Percentiles rank a stretch among this genome's conserved stretches.
Conservation (phyloP, 2,888 invertebrate genomes). For the Tricholauxania praeusta region DNA sequence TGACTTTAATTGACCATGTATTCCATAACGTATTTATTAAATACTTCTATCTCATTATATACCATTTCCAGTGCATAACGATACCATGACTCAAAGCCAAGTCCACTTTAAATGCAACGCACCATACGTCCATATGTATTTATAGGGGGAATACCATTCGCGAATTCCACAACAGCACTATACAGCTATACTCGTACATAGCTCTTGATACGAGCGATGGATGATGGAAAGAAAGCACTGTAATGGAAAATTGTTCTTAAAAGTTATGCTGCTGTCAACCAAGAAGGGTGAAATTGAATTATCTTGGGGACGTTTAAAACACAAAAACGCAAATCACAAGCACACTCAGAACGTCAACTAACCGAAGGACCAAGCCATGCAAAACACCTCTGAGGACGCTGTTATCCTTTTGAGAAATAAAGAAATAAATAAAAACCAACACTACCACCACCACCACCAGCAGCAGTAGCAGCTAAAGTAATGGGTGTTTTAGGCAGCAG, state of each 20-base stretch:
- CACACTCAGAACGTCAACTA: conserved; percentile 28
- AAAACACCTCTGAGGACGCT: conserved; percentile 29
- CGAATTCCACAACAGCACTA: no score
- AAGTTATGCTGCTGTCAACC: conserved; percentile 2
- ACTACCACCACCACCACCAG: not conserved
- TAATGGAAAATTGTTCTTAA: conserved; percentile 9
- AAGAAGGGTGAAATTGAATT: conserved; percentile 15
- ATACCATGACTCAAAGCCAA: no score
- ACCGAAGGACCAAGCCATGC: conserved; percentile 35
- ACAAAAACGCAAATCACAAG: conserved; percentile 27
- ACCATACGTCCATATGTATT: no score
- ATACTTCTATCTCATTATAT: no score
- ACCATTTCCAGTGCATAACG: no score
- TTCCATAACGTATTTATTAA: no score
- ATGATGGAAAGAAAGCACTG: conserved; percentile 18
- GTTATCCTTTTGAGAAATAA: conserved; percentile 27
- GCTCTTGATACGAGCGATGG: not conserved
- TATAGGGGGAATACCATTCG: no score
- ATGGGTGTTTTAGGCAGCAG: not conserved
- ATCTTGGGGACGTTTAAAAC: conserved; percentile 19
- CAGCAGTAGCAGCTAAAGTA: not conserved
- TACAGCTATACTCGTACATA: not conserved
- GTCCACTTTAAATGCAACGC: no score
- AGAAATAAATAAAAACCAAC: not conserved
- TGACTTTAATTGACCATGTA: no score